Conservation (phyloP, 2,113 vertebrate species). For the Toxotes chatareus region DNA sequence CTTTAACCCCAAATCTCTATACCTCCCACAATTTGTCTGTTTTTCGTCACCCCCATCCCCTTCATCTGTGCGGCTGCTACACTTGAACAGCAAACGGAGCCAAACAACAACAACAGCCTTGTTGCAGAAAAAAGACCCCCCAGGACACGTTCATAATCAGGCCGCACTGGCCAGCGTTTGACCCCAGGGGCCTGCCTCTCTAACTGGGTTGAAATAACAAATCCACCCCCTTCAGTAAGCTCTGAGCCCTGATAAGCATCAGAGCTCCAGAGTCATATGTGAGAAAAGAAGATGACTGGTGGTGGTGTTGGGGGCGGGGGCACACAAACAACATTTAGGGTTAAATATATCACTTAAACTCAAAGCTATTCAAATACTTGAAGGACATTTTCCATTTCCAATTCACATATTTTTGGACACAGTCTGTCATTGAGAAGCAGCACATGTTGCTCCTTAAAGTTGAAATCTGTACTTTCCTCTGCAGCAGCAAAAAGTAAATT, state of each 20-base stretch:
- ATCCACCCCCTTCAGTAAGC: conserved; percentile 56
- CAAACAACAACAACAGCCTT: conserved; percentile 75
- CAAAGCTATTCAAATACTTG: background rate
- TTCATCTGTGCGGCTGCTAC: conserved; percentile 64
- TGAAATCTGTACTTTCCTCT: background rate
- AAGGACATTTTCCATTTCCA: background rate
- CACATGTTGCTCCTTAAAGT: background rate
- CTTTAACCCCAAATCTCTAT: conserved; percentile 58
- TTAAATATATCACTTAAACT: conserved; percentile 22
- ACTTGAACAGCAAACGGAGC: conserved; percentile 71
- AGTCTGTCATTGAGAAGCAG: background rate
- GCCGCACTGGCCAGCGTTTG: conserved; percentile 64
- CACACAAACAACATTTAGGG: conserved; percentile 48
- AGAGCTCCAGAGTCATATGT: conserved; percentile 48
- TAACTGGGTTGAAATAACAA: conserved; percentile 77
- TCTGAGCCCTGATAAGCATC: conserved; percentile 66
- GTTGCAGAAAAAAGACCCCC: conserved; percentile 67
- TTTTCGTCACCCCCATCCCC: conserved; percentile 61
- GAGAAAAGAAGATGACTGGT: conserved; percentile 51
- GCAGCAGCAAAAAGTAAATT: background rate
- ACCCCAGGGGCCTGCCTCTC: conserved; percentile 62
- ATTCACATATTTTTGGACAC: background rate
- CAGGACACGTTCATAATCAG: conserved; percentile 69
- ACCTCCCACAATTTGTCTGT: conserved; percentile 79
- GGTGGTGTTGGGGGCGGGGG: background rate